A percentile compares a stretch with the other conserved stretches of the same genome.
Conservation (phyloP, 2,113 vertebrate species). For the Thalassarche chlororhynchos region DNA sequence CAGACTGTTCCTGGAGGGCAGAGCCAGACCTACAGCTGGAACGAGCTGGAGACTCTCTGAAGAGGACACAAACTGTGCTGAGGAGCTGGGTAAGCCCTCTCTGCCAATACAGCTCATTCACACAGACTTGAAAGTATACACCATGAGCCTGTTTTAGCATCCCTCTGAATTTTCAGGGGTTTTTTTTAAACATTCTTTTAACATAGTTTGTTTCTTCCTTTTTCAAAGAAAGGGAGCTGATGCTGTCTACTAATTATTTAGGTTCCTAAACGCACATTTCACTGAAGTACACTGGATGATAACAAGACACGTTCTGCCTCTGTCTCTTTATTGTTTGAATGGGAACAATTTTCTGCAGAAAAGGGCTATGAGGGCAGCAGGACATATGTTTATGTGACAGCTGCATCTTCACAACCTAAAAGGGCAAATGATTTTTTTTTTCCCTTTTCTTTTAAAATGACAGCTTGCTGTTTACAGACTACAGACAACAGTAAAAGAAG, state of each 20-base stretch:
- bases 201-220: neutral
- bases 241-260: neutral
- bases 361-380: neutral
- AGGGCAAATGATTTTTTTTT: neutral
- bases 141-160: neutral
- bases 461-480: conserved; percentile 48
- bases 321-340: neutral
- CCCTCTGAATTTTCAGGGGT: neutral
- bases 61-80: neutral
- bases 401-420: conserved; percentile 35
- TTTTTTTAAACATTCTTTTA: neutral
- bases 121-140: neutral
- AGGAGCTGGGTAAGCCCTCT: neutral
- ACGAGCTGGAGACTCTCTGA: neutral
- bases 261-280: neutral
- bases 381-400: conserved; percentile 52
- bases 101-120: neutral
- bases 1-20: neutral
- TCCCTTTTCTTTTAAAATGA: neutral
- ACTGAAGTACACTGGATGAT: neutral
- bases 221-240: neutral
- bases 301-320: neutral
- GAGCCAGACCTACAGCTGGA: neutral
- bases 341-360: neutral
- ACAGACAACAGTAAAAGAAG: neutral